Evolutionary conservation across 2,797 vertebrate species (phyloP).

Genomic region (Coluber constrictor): DNA sequence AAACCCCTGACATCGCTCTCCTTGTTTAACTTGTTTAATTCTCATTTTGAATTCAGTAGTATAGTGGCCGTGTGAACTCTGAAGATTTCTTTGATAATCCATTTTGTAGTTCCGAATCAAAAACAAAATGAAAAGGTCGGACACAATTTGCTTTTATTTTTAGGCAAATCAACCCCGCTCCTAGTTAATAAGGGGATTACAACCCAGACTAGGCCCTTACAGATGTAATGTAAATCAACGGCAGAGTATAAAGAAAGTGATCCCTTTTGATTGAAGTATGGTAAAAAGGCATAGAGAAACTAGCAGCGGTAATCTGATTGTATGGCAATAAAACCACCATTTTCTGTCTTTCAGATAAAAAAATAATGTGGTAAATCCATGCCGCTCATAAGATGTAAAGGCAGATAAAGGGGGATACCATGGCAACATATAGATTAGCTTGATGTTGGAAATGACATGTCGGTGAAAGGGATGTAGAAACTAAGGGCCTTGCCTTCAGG

Average conservation of each 20-base stretch:
- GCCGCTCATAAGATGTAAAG: slow-evolving; percentile 81
- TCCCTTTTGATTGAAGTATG: slow-evolving; percentile 87
- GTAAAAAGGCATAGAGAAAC: slow-evolving; percentile 80
- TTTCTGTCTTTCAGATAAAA: slow-evolving; percentile 79
- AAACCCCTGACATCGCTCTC: slow-evolving; percentile 74
- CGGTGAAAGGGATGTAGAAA: slow-evolving; percentile 72
- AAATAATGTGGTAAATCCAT: slow-evolving; percentile 81
- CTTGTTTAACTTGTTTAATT: slow-evolving; percentile 83
- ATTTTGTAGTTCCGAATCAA: slow-evolving; percentile 93
- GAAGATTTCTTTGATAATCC: slow-evolving; percentile 88
- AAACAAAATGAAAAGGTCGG: slow-evolving; percentile 93
- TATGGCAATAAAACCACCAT: slow-evolving; percentile 82
- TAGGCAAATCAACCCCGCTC: slow-evolving; percentile 87
- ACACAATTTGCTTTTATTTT: slow-evolving; percentile 91
- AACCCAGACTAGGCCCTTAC: slow-evolving; percentile 87
- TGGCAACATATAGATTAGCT: slow-evolving; percentile 83
- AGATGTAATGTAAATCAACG: slow-evolving; percentile 85
- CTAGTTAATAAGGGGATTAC: slow-evolving; percentile 98
- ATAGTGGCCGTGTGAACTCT: slow-evolving; percentile 81
- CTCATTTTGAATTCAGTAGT: slow-evolving; percentile 85
- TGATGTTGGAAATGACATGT: slow-evolving; percentile 80
- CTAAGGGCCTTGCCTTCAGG: slow-evolving; percentile 69
- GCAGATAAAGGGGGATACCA: slow-evolving; percentile 78
- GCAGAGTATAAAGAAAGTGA: slow-evolving; percentile 87
- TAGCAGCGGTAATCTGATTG: slow-evolving; percentile 81